Conservation (phyloP, 2,113 vertebrate species). For the Hemiscyllium ocellatum region DNA sequence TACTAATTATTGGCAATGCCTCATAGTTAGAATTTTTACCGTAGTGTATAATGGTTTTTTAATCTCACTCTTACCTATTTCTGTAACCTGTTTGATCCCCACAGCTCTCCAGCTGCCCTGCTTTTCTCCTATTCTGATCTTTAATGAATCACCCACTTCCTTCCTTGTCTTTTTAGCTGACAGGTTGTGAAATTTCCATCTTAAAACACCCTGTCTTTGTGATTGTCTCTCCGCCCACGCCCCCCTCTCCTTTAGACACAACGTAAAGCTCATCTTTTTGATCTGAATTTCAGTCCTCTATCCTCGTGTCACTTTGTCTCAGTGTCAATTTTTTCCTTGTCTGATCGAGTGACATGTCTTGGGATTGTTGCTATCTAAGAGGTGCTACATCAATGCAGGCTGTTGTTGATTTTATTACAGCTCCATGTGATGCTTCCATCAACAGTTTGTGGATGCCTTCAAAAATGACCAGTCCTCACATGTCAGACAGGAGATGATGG, state of each 20-base stretch:
- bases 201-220: not conserved
- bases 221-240: too few relatives aligned
- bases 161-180: not conserved
- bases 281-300: not conserved
- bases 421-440: too few relatives aligned
- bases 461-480: too few relatives aligned
- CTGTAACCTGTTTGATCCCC: not conserved
- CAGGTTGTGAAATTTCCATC: not conserved
- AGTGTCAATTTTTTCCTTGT: not conserved
- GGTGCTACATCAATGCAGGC: too few relatives aligned
- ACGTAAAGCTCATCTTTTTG: not conserved
- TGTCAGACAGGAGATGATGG: too few relatives aligned
- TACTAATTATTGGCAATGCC: not conserved
- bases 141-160: not conserved
- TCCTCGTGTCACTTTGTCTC: not conserved
- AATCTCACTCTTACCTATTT: not conserved
- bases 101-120: not conserved
- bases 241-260: not conserved
- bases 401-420: too few relatives aligned
- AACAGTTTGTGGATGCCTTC: too few relatives aligned
- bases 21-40: not conserved
- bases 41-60: not conserved
- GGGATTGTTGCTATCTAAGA: too few relatives aligned
- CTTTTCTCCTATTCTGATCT: not conserved
- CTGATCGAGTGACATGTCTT: not conserved